These are phyloP conservation scores for Ceyx erithaca DNA, from an alignment of 2,797 vertebrate species.

Conservation along the genomic window DNA sequence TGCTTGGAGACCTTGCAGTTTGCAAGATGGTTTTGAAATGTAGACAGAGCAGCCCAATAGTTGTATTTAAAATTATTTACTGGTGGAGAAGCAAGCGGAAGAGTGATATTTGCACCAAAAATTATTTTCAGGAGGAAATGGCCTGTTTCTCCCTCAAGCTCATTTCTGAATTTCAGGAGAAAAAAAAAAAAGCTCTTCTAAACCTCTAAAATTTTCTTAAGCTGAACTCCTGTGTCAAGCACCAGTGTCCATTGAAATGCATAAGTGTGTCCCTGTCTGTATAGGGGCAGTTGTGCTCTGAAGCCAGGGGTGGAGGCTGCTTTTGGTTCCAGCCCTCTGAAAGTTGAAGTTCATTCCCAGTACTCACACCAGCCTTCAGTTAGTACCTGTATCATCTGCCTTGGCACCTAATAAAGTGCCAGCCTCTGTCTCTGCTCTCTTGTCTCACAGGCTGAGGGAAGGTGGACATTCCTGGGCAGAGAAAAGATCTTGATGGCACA, in stretches of 20 bases:
- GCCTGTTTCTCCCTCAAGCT: background rate
- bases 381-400: background rate
- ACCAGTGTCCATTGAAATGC: rapidly evolving
- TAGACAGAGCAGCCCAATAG: background rate
- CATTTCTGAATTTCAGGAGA: background rate
- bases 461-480: background rate
- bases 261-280: background rate
- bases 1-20: background rate
- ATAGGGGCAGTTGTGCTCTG: background rate
- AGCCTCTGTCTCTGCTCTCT: background rate
- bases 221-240: background rate
- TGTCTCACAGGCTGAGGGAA: background rate
- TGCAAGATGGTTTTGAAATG: background rate
- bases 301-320: background rate
- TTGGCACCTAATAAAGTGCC: rapidly evolving
- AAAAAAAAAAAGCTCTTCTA: background rate
- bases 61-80: conserved; percentile 36
- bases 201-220: background rate
- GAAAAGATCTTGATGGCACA: background rate
- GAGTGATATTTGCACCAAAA: background rate
- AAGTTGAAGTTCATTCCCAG: background rate
- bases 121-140: background rate
- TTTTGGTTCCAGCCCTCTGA: background rate
- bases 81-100: background rate
- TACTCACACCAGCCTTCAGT: background rate